A percentile compares a stretch with the other conserved stretches of the same genome.
Conservation (phyloP, 2,888 invertebrate genomes). For the Drosophila tanythrix region DNA sequence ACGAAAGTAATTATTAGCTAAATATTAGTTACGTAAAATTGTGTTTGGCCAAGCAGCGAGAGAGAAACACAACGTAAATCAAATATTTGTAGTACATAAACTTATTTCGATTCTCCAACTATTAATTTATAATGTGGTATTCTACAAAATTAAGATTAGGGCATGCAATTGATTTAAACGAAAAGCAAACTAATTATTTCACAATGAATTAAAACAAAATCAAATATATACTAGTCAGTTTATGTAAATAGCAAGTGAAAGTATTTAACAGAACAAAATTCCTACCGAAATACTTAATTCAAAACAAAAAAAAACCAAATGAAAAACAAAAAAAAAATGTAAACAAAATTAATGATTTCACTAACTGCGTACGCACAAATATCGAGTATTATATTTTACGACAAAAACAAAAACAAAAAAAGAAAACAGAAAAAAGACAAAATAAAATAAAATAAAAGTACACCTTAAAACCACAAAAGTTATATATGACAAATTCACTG, state of each 20-base stretch:
- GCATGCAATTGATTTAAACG: slow-evolving; percentile 23
- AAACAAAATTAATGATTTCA: slow-evolving; percentile 54
- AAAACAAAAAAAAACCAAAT: slow-evolving; percentile 10
- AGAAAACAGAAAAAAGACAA: slow-evolving; percentile 38
- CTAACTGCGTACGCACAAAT: slow-evolving; percentile 74
- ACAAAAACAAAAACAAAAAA: slow-evolving; percentile 30
- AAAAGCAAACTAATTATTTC: slow-evolving; percentile 14
- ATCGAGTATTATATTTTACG: slow-evolving; percentile 71
- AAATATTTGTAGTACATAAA: slow-evolving; percentile 38
- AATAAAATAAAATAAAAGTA: slow-evolving; percentile 1
- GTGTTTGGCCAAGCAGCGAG: slow-evolving; percentile 14
- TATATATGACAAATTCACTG: slow-evolving; percentile 51
- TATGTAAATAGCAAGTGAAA: slow-evolving; percentile 70
- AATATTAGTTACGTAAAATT: slow-evolving; percentile 53
- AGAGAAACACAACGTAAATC: slow-evolving; percentile 34
- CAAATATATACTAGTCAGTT: slow-evolving; percentile 43
- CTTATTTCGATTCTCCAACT: slow-evolving; percentile 13
- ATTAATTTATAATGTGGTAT: slow-evolving; percentile 23
- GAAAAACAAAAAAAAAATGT: slow-evolving; percentile 14
- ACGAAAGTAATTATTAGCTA: slow-evolving; percentile 58
- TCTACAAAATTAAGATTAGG: slow-evolving; percentile 14
- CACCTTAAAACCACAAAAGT: slow-evolving; percentile 15
- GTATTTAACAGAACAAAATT: slow-evolving; percentile 72
- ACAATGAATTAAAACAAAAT: slow-evolving; percentile 26
- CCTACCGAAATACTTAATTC: slow-evolving; percentile 72